Conservation (phyloP, 2,797 vertebrate genomes). For the Protonibea diacanthus region DNA sequence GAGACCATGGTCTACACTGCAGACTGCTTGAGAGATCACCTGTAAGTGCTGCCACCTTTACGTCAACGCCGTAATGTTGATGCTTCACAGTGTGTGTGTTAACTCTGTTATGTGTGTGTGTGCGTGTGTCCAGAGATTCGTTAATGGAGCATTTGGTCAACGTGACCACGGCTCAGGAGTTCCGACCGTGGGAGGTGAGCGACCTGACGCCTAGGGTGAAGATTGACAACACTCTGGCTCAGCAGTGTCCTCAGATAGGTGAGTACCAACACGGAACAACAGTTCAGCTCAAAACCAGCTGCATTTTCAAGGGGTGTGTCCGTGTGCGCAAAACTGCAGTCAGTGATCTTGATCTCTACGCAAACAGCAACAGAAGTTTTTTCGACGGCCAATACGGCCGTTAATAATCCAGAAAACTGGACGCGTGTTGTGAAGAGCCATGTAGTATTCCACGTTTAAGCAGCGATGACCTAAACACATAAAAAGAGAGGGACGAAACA, state of each 20-base stretch:
- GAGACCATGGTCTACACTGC: slow-evolving; percentile 91
- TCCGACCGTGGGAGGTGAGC: slow-evolving; percentile 92
- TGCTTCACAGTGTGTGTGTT: neutral
- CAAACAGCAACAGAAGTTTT: too few species aligned
- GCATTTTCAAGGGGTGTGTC: neutral
- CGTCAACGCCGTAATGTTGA: neutral
- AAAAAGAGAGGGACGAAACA: too few species aligned
- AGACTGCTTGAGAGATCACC: slow-evolving; percentile 89
- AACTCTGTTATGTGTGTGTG: neutral
- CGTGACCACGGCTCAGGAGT: slow-evolving; percentile 91
- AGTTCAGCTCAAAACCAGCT: neutral
- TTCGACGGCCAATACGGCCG: too few species aligned
- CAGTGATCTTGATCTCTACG: too few species aligned
- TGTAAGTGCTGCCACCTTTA: slow-evolving; percentile 84
- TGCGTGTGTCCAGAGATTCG: slow-evolving; percentile 82
- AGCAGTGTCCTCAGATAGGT: slow-evolving; percentile 91
- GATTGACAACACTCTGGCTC: slow-evolving; percentile 89
- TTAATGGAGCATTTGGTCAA: slow-evolving; percentile 92
- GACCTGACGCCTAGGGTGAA: slow-evolving; percentile 86
- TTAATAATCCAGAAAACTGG: too few species aligned
- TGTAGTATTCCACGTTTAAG: too few species aligned
- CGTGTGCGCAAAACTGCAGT: too few species aligned
- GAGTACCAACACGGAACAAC: slow-evolving; percentile 55
- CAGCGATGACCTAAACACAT: too few species aligned
- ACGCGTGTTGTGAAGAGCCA: too few species aligned